Evolutionary conservation across 2,888 invertebrate genomes (phyloP), one percentile per base, ranked within the genome.

Genomic region (Mylabris sibirica): DNA sequence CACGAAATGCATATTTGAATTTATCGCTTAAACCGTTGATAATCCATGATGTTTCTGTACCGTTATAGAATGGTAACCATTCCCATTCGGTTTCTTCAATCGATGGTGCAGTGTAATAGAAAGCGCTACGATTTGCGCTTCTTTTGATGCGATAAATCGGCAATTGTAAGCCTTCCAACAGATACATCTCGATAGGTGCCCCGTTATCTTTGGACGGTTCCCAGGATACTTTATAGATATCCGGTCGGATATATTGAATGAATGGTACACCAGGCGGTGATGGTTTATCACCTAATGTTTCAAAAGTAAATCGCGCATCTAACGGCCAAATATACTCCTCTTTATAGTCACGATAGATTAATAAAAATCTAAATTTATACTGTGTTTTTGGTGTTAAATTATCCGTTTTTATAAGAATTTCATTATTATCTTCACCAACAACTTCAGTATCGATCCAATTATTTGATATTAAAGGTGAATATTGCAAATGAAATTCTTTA

Each of bases 1-100:
- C 94, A 11, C 93, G 88, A 81, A 95, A 95, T 65, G 88, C 86
- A 76, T 93, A 92, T 62, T 89, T 87, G 26, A 88, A 85, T 68
- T 89, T 89, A 24, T 88, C 87, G 65, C 88, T 88, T 64, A 91
- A 85, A 17, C 90, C 90, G 11, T 89, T 88, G 30, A 96, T 90
- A 70, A 94, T 89, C 93, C 96, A 97, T 80, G 92, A 92, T 69
- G 91, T 90, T 59, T 95, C 91, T 90, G 91, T 90, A 74, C 94
- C 95, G 79, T 94, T 95, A 79, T 95, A 94, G 64, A 91, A 88
- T 1, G 87, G 80, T 61, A 85, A 84, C 92, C 92, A 92, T 66
- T 87, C 85, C 57, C 87, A 85, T 72, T 86, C 85, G 3, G 88
- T 84, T 59, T 91, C 90, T 77, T 91, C 91, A 3, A 88, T 86